These are phyloP conservation scores for Cryptomyrus ogoouensis DNA, from an alignment of 2,113 vertebrate genomes.

Conservation along the genomic window DNA sequence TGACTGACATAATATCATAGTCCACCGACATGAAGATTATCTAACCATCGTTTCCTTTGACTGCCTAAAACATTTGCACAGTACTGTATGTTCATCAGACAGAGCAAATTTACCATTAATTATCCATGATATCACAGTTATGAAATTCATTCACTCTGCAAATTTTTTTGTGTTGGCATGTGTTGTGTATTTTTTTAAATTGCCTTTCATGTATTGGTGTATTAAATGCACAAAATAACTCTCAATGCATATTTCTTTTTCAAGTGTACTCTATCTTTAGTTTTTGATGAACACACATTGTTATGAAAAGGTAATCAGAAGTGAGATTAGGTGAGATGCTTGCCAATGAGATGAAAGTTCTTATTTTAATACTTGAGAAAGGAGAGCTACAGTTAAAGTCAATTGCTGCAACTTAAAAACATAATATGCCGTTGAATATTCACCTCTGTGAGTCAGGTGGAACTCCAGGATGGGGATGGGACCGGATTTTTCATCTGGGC, in stretches of 20 bases:
- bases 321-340: not conserved
- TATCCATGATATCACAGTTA: not conserved
- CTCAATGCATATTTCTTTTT: not conserved
- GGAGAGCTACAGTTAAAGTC: not conserved
- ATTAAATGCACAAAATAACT: not conserved
- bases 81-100: not conserved
- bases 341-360: not conserved
- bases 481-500: not conserved
- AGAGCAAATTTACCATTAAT: not conserved
- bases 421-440: not conserved
- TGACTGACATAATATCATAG: too few relatives aligned
- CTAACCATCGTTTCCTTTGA: too few relatives aligned
- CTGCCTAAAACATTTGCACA: too few relatives aligned
- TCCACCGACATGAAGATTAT: too few relatives aligned
- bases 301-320: not conserved
- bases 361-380: not conserved
- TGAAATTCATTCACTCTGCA: not conserved
- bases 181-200: not conserved
- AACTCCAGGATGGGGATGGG: not conserved
- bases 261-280: not conserved
- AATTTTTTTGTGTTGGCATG: not conserved
- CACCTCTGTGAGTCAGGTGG: not conserved
- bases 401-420: not conserved
- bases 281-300: not conserved
- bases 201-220: not conserved